Base-by-base conservation (phyloP, 2,797 vertebrate species). In the Strix occidentalis region DNA sequence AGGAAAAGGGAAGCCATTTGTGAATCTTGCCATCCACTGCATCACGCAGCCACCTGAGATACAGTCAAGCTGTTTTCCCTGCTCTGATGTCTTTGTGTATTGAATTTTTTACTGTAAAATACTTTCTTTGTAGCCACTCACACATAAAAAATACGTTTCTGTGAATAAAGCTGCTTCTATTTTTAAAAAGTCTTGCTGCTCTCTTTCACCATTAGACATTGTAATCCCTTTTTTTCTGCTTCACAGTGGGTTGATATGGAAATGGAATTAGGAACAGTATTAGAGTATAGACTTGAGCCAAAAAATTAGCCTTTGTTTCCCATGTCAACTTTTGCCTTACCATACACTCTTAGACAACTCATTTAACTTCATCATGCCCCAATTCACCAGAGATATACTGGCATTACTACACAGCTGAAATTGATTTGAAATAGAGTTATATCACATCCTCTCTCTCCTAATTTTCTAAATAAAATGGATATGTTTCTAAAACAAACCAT, bases 231-330 rank as follows among this genome's bases (percentile, higher is more conserved):
- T 82, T 82, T 68, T 90, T 69, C 48, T 89, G 14, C 56, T 82
- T 87, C 63, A 66, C 33, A 35, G 18, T 57, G 16, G 6, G 7
- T 70, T 93, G 58, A 66, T 74, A 23, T 5, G 9, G n/a, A 92
- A 94, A 87, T 85, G 26, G 68, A 89, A 84, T 72, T 76, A 82
- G 25, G 50, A 69, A 33, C 3, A 56, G 6, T 45, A 51, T 80
- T 54, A 84, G 43, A 89, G 58, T 29, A 10, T 33, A 64, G 26
- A 53, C 1, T 2, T 28, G 16, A 71, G 51, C 2, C 0, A 0
- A 68, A 82, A 90, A 39, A 7, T 65, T 39, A 70, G 7, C 6
- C 10, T 63, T 83, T 66, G 5, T 83, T 88, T 75, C 41, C 29
- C 7, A 21, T 31, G 46, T 72, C 51, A 60, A 0, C 41, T 64